Percentiles rank a stretch among this genome's conserved stretches.
Evolutionary conservation across 2,113 vertebrate genomes (phyloP).

Genomic region (Edolisoma coerulescens): DNA sequence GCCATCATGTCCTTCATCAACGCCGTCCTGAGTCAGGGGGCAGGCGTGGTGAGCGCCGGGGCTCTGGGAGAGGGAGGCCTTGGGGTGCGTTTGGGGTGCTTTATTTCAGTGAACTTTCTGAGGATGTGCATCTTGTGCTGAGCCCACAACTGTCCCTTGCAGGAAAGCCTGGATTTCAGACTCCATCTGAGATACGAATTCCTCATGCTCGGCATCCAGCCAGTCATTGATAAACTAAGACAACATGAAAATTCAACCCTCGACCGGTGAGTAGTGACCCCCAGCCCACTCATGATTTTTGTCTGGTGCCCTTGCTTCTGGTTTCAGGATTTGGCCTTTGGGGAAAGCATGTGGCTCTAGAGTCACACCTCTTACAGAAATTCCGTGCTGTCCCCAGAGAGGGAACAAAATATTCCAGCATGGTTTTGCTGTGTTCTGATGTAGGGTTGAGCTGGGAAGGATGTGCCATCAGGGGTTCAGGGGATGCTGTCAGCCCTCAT

Average conservation of each 20-base stretch:
- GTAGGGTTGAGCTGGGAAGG: neutral
- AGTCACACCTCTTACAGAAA: neutral
- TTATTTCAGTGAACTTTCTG: neutral
- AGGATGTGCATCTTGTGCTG: neutral
- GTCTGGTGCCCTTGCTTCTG: neutral
- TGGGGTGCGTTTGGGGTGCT: neutral
- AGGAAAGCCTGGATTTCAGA: conserved; percentile 97
- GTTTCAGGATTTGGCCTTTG: neutral
- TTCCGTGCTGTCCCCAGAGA: neutral
- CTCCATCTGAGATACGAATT: conserved; percentile 97
- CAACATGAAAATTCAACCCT: conserved; percentile 96
- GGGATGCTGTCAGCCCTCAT: neutral
- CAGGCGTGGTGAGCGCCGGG: conserved; percentile 84
- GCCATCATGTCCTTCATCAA: conserved; percentile 99
- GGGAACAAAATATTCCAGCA: fast-evolving
- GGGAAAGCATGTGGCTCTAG: neutral
- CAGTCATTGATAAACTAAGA: conserved; percentile 95
- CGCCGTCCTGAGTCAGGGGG: conserved; percentile 94
- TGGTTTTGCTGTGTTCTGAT: fast-evolving
- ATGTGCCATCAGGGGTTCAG: neutral
- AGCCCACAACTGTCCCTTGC: neutral
- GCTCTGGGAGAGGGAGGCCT: neutral
- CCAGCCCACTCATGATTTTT: neutral
- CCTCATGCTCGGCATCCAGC: conserved; percentile 98
- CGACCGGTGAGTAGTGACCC: conserved; percentile 81